These are phyloP conservation scores for Lordiphosa fenestrarum DNA, from an alignment of 2,888 invertebrate species.

Conservation along the genomic window DNA sequence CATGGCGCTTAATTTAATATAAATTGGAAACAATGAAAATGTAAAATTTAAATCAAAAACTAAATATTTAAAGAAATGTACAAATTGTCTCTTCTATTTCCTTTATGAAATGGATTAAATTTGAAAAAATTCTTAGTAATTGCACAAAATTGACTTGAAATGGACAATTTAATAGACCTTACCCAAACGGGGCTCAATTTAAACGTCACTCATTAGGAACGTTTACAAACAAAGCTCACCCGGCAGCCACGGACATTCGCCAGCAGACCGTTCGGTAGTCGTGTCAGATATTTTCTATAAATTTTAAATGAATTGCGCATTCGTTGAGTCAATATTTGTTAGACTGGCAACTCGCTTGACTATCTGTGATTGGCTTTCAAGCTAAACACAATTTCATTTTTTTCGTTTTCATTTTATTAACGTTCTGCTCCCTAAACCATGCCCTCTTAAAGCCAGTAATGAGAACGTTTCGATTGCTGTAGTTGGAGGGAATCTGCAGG, in stretches of 20 bases:
- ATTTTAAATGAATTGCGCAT: constrained; percentile 54
- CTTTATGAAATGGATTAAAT: no score
- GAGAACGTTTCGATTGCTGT: constrained; percentile 3
- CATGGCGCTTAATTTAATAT: no score
- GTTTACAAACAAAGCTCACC: neutral
- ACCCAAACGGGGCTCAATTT: constrained; percentile 34
- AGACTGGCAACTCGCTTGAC: constrained; percentile 16
- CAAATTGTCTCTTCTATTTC: no score
- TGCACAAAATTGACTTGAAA: constrained; percentile 9
- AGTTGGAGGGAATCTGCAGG: neutral
- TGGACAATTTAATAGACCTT: constrained; percentile 31
- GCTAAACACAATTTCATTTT: constrained; percentile 56
- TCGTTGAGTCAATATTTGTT: constrained; percentile 54
- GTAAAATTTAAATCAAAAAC: no score
- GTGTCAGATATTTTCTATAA: constrained; percentile 50
- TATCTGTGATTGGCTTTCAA: constrained; percentile 38
- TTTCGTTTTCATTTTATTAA: constrained; percentile 50
- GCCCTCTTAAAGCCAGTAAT: constrained; percentile 5
- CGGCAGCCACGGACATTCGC: neutral
- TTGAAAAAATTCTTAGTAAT: neutral
- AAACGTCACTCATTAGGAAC: constrained; percentile 25
- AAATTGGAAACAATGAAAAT: no score
- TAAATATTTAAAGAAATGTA: no score
- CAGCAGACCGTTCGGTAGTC: constrained; percentile 15
- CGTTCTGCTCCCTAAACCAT: constrained; percentile 37